Conservation (phyloP, 2,113 vertebrate genomes). For the Reinhardtius hippoglossoides region DNA sequence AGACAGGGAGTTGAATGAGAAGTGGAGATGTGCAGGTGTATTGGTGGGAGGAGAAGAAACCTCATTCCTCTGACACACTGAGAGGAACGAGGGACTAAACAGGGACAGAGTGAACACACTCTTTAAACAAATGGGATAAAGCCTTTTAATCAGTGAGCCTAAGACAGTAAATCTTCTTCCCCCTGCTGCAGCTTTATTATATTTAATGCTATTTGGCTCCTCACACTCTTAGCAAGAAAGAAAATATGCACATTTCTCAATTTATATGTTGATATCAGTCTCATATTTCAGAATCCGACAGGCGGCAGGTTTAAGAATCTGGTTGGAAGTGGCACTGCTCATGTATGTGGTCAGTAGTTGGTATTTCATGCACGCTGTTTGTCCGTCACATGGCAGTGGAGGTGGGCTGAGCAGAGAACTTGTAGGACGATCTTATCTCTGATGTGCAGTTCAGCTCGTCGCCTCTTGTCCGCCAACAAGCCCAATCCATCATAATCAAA, state of each 20-base stretch:
- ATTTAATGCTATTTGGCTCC: too few relatives aligned
- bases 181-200: too few relatives aligned
- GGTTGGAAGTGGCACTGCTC: neutral
- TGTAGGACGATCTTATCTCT: conserved; percentile 35
- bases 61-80: too few relatives aligned
- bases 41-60: too few relatives aligned
- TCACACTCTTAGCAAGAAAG: too few relatives aligned
- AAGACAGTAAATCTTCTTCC: too few relatives aligned
- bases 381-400: conserved; percentile 43
- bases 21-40: too few relatives aligned
- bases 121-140: too few relatives aligned
- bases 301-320: neutral
- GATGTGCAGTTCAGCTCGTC: neutral
- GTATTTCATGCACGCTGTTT: conserved; percentile 17
- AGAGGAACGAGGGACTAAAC: too few relatives aligned
- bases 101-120: too few relatives aligned
- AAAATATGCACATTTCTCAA: neutral
- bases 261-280: neutral
- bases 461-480: neutral
- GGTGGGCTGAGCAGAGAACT: conserved; percentile 36
- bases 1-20: too few relatives aligned
- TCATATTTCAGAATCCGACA: neutral
- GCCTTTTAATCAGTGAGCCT: too few relatives aligned
- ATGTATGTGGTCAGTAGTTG: conserved; percentile 12
- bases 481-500: conserved; percentile 27